Conservation (phyloP, 2,797 vertebrate genomes). For the Muscicapa striata region DNA sequence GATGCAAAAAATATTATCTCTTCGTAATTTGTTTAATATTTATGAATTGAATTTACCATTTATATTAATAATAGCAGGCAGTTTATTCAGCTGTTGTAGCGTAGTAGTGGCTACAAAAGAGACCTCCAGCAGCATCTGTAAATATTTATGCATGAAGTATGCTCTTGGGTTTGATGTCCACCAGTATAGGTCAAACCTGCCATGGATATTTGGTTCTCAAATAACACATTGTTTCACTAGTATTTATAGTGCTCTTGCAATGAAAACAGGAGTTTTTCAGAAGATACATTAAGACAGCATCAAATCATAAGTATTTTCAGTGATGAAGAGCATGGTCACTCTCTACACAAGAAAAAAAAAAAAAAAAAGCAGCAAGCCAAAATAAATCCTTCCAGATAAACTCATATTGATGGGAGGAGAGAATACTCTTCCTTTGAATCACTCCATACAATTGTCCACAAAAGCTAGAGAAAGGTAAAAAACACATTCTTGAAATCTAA, state of each 20-base stretch:
- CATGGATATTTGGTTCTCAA: neutral
- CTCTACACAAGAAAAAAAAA: neutral
- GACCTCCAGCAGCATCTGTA: neutral
- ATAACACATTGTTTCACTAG: neutral
- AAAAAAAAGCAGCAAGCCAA: fast-evolving
- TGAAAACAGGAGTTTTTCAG: neutral
- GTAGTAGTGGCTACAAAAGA: constrained; percentile 22
- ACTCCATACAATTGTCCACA: neutral
- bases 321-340: neutral
- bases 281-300: neutral
- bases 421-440: neutral
- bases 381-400: neutral
- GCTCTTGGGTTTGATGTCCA: neutral
- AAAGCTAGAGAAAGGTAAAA: neutral
- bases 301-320: neutral
- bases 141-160: neutral
- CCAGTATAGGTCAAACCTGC: neutral
- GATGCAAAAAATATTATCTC: neutral
- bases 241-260: neutral
- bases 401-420: neutral
- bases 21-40: neutral
- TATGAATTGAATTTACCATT: neutral
- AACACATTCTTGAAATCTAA: neutral
- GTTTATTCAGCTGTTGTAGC: neutral
- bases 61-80: neutral